Base-by-base conservation (phyloP, 2,888 invertebrate species). In the Liopterus haemorrhoidalis region DNA sequence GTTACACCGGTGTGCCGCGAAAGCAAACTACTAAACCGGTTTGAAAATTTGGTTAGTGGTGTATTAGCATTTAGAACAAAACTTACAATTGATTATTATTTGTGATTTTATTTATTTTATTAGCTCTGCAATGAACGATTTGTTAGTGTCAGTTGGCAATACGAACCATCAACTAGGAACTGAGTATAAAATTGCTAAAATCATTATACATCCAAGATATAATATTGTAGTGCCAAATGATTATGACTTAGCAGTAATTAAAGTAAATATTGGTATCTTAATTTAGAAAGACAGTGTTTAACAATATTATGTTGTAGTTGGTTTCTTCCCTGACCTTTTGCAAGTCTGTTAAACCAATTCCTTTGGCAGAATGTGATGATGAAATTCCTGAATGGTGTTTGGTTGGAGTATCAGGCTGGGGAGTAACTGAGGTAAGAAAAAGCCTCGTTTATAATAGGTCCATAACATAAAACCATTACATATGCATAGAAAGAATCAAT, bases 261-360 rank as follows among this genome's bases (percentile, higher is more conserved):
- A 31, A 41, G 14, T 41, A 12, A 8, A 8, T 22, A 22, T 22
- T 5, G 8, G 8, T 22, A 8, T 22, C 5, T 22, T 22, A 8
- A 25, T 25, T n/a, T n/a, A n/a, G n/a, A n/a, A n/a, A n/a, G n/a
- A n/a, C n/a, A n/a, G n/a, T n/a, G n/a, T n/a, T n/a, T n/a, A n/a
- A n/a, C n/a, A n/a, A n/a, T n/a, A n/a, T n/a, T 27, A 28, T 42
- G 9, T 19, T 42, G 6, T 36, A 42, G 8, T 25, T 42, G 27
- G 27, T 28, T 2, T 8, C 25, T 2, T 21, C 31, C 5, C 15
- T 42, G 18, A 8, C 8, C 6, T 27, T 19, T 5, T 27, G 16
- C 16, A n/a, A 3, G 2, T 2, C 4, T 11, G 20, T 42, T 5
- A 22, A 32, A 18, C 33, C 27, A 9, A 16, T 42, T 5, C 2